These are phyloP conservation scores for Polyergus mexicanus DNA, from an alignment of 1,140 invertebrate genomes.

Conservation along the genomic window DNA sequence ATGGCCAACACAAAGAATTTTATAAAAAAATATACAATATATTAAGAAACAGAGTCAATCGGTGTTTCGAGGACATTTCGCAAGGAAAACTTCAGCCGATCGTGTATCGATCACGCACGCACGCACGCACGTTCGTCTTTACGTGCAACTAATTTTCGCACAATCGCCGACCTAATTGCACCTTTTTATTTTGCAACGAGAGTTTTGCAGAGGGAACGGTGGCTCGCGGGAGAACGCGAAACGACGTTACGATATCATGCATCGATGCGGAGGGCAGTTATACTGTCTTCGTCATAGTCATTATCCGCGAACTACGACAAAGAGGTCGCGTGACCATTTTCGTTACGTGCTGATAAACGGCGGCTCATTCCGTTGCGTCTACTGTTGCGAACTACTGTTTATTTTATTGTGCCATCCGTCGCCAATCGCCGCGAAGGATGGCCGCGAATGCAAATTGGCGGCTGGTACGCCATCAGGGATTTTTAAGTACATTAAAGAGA, in stretches of 20 bases:
- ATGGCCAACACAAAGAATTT: neutral
- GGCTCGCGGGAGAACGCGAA: neutral
- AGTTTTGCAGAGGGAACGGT: neutral
- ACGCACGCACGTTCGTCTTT: conserved; percentile 15
- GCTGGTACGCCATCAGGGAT: neutral
- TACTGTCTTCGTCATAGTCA: conserved; percentile 40
- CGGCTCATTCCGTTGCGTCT: conserved; percentile 44
- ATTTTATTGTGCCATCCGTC: conserved; percentile 51
- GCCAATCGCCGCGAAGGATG: conserved; percentile 25
- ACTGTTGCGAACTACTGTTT: conserved; percentile 22
- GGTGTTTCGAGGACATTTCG: neutral
- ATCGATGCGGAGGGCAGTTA: conserved; percentile 23
- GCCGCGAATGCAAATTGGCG: conserved; percentile 33
- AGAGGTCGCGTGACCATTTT: conserved; percentile 62
- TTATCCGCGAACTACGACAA: conserved; percentile 40
- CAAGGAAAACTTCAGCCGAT: neutral
- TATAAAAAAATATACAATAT: neutral
- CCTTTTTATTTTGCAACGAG: conserved; percentile 11
- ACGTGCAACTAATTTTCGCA: conserved; percentile 32
- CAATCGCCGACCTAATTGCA: conserved; percentile 21
- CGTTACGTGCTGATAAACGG: conserved; percentile 66
- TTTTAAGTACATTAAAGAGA: neutral
- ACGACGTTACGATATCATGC: neutral
- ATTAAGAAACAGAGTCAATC: conserved; percentile 4
- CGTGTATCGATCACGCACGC: conserved; percentile 15